Evolutionary conservation across 2,113 vertebrate species (phyloP).

Genomic region (Tenrec ecaudatus): DNA sequence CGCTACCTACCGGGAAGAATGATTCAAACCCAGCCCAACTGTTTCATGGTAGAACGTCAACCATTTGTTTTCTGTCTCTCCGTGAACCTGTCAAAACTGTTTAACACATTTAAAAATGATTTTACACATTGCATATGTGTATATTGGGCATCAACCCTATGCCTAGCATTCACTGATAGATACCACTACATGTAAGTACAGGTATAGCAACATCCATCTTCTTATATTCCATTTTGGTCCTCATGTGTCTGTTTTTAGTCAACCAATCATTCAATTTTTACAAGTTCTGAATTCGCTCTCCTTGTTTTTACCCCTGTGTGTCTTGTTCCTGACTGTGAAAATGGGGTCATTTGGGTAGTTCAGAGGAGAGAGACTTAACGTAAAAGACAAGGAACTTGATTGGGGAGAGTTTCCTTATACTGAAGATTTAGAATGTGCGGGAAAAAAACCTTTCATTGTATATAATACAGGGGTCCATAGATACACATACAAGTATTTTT

Average conservation of each 20-base stretch:
- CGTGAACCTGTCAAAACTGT: slow-evolving; percentile 12
- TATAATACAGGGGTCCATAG: neutral
- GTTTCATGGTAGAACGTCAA: neutral
- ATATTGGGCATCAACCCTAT: neutral
- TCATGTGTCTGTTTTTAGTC: slow-evolving; percentile 52
- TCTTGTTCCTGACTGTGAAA: slow-evolving; percentile 46
- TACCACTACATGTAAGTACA: neutral
- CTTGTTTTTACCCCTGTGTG: slow-evolving; percentile 46
- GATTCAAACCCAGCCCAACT: neutral
- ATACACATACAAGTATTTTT: neutral
- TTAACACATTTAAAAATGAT: neutral
- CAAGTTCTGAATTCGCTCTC: slow-evolving; percentile 56
- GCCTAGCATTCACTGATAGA: neutral
- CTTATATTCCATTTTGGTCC: slow-evolving; percentile 22
- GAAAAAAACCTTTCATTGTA: neutral
- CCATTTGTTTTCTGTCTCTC: neutral
- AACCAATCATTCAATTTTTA: slow-evolving; percentile 45
- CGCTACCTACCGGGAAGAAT: accelerated
- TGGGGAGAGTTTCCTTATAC: neutral
- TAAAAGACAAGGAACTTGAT: slow-evolving; percentile 21
- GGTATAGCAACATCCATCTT: neutral
- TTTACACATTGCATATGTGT: neutral
- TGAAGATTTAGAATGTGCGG: neutral
- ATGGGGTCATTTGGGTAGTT: slow-evolving; percentile 38
- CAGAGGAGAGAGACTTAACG: slow-evolving; percentile 35